These are phyloP conservation scores for Caenorhabditis imperialis DNA, from an alignment of 2,888 invertebrate species.

Conservation along the genomic window DNA sequence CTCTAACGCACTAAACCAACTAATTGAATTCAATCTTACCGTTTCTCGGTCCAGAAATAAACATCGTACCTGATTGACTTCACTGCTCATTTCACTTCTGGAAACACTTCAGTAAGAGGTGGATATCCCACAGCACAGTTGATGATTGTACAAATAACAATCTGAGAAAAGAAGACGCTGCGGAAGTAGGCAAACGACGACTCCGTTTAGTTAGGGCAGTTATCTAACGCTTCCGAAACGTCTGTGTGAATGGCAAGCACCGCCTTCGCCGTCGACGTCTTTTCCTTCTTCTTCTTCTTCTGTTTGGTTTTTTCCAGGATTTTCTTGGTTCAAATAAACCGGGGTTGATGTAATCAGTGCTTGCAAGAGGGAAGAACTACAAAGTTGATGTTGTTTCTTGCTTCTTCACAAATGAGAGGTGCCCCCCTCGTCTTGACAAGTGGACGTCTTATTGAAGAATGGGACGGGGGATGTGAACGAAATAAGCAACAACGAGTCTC, in stretches of 20 bases:
- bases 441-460: slow-evolving; percentile 9
- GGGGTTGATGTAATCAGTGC: slow-evolving; percentile 28
- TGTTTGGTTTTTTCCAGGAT: neutral
- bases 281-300: slow-evolving; percentile 13
- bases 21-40: no score
- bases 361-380: neutral
- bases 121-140: slow-evolving; percentile 21
- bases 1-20: no score
- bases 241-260: slow-evolving; percentile 45
- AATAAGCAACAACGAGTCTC: slow-evolving; percentile 20
- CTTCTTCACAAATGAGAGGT: slow-evolving; percentile 1
- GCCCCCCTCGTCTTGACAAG: slow-evolving; percentile 11
- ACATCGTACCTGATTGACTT: no score
- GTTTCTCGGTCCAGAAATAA: no score
- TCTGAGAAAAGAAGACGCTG: slow-evolving; percentile 22
- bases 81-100: no score
- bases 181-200: slow-evolving; percentile 36
- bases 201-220: slow-evolving; percentile 57
- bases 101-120: no score
- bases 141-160: slow-evolving; percentile 33
- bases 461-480: slow-evolving; percentile 22
- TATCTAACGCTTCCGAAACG: slow-evolving; percentile 52
- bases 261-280: slow-evolving; percentile 21
- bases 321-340: slow-evolving; percentile 3
- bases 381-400: neutral